Evolutionary conservation across 2,888 invertebrate genomes (phyloP).

Genomic region (Keiferia lycopersicella): DNA sequence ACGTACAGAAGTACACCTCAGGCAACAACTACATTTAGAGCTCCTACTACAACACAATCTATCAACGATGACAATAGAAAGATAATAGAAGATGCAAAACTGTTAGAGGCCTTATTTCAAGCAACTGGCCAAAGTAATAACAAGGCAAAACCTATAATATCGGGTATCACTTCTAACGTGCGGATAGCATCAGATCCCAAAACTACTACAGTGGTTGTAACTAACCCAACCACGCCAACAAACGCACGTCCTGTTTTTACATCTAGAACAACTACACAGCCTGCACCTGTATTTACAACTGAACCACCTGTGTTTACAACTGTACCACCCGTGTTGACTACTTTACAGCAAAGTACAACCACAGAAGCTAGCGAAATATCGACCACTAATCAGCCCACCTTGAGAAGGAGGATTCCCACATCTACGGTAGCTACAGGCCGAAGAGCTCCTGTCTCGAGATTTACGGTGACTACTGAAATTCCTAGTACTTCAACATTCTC

Average conservation of each 20-base stretch:
- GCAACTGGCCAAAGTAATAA: slow-evolving; percentile 60
- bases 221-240: slow-evolving; percentile 65
- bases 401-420: slow-evolving; percentile 53
- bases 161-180: slow-evolving; percentile 69
- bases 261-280: slow-evolving; percentile 47
- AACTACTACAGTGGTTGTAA: slow-evolving; percentile 57
- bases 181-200: slow-evolving; percentile 68
- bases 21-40: slow-evolving; percentile 40
- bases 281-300: slow-evolving; percentile 50
- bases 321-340: slow-evolving; percentile 49
- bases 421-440: slow-evolving; percentile 51
- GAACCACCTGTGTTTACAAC: slow-evolving; percentile 53
- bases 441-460: slow-evolving; percentile 45
- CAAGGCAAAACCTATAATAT: slow-evolving; percentile 59
- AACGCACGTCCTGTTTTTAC: slow-evolving; percentile 64
- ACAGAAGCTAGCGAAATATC: slow-evolving; percentile 65
- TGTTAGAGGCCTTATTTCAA: slow-evolving; percentile 71
- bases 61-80: slow-evolving; percentile 63
- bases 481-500: slow-evolving; percentile 75
- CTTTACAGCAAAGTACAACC: slow-evolving; percentile 54
- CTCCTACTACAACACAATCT: slow-evolving; percentile 49
- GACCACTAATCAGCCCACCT: slow-evolving; percentile 59
- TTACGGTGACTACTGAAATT: slow-evolving; percentile 63
- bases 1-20: slow-evolving; percentile 39
- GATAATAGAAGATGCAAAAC: slow-evolving; percentile 67